phyloP scores from a whole-genome alignment of 2,113 vertebrate genomes.

The Malurus cyaneus region DNA sequence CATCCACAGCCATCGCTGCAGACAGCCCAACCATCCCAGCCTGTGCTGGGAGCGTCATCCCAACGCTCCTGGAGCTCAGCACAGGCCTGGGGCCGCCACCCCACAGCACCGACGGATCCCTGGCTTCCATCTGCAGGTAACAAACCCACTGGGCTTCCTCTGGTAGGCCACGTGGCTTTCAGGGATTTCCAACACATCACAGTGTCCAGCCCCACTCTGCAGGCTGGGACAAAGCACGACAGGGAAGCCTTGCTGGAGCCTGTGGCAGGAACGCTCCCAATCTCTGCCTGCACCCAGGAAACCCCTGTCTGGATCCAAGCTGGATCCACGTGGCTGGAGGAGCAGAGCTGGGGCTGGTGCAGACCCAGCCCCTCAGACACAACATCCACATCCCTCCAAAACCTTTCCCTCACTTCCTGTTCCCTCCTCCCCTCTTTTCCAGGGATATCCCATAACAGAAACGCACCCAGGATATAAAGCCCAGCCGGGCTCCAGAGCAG shows the following conservation, averaged over 20 bases:
- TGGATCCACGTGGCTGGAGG: background rate
- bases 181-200: background rate
- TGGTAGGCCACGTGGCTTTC: background rate
- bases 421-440: constrained; percentile 78
- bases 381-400: background rate
- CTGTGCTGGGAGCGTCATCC: background rate
- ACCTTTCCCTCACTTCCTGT: constrained; percentile 76
- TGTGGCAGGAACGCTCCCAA: background rate
- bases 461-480: constrained; percentile 18
- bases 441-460: constrained; percentile 75
- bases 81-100: background rate
- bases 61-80: background rate
- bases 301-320: background rate
- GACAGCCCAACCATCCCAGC: background rate
- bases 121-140: accelerated
- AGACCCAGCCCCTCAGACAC: background rate
- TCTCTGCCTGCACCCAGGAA: background rate
- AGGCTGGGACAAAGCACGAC: background rate
- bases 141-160: background rate
- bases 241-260: background rate
- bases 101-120: background rate
- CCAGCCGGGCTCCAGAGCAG: background rate
- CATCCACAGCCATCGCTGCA: accelerated
- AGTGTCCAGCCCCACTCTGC: background rate
- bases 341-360: constrained; percentile 14